Base-by-base conservation (phyloP, 2,113 vertebrate species). In the Stercorarius parasiticus region DNA sequence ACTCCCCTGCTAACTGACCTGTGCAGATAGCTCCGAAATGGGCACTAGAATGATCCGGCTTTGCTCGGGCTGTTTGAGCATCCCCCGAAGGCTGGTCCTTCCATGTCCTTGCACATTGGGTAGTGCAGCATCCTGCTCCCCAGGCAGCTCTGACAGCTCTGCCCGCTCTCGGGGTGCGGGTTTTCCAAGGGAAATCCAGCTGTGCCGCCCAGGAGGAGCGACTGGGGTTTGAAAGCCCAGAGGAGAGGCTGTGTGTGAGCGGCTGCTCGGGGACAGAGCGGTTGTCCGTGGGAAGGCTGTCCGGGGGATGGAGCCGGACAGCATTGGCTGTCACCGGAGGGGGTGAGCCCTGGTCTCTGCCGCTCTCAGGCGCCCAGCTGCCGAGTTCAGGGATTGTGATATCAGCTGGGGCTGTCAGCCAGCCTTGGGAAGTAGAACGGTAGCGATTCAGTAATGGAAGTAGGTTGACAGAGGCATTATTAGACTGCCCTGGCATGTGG, bases 71-170 rank as follows among this genome's bases (percentile, higher is more conserved):
- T 30, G n/a, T 30, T 47, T 10, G 43, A 69, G n/a, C 50, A 15
- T 21, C 53, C 56, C 47, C 25, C 0, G 0, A 16, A n/a, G 40
- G 23, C 11, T 8, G 17, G 19, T 65, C 25, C 50, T 21, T 8
- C 30, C 3, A 0, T 1, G 26, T 29, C 38, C 72, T 52, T 5
- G 15, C 23, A 4, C 15, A 0, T 3, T 0, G 18, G 40, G 23
- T 22, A 52, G 50, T 0, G 1, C 13, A 26, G 40, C 22, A 11
- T 36, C 30, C 27, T 1, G 9, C 16, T 29, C 15, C 19, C 26
- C 10, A 8, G n/a, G 59, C 66, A 52, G 50, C 43, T 67, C 30
- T 47, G 38, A n/a, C 66, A 45, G 50, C 43, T 67, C 30, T 47
- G 38, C 43, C 56, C 20, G 32, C 20, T 59, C 61, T 23, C 1